phyloP scores from a whole-genome alignment of 2,888 invertebrate genomes.

The Choristoneura rosaceana region DNA sequence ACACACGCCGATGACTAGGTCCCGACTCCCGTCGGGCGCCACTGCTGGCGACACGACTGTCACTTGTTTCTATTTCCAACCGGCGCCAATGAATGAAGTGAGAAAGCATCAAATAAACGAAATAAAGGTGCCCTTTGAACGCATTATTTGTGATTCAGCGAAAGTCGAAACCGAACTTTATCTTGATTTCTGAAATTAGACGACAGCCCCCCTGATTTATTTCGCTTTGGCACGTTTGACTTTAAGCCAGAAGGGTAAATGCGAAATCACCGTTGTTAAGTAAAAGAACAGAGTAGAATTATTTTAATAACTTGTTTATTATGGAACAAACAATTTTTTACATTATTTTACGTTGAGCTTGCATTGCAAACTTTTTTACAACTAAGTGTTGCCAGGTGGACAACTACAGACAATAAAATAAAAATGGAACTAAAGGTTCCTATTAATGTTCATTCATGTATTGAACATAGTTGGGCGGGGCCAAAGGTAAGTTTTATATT shows the following conservation, averaged over 20 bases:
- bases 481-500: too few relatives aligned
- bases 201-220: conserved; percentile 17
- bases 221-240: background rate
- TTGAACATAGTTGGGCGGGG: too few relatives aligned
- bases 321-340: too few relatives aligned
- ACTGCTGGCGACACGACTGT: conserved; percentile 71
- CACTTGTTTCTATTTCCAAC: conserved; percentile 76
- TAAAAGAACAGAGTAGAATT: too few relatives aligned
- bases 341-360: too few relatives aligned
- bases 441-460: too few relatives aligned
- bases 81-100: conserved; percentile 62
- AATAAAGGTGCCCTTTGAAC: conserved; percentile 32
- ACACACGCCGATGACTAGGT: conserved; percentile 25
- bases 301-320: too few relatives aligned
- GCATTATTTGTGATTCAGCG: conserved; percentile 34
- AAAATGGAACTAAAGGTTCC: too few relatives aligned
- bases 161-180: conserved; percentile 29
- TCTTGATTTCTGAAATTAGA: conserved; percentile 24
- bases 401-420: too few relatives aligned
- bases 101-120: conserved; percentile 40
- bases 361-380: too few relatives aligned
- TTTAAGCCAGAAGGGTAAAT: background rate
- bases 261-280: background rate
- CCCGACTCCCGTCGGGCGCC: conserved; percentile 53
- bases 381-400: too few relatives aligned